Percentiles rank a stretch among this genome's conserved stretches.
Evolutionary conservation across 2,113 vertebrate species (phyloP).

Genomic region (Lophius piscatorius): DNA sequence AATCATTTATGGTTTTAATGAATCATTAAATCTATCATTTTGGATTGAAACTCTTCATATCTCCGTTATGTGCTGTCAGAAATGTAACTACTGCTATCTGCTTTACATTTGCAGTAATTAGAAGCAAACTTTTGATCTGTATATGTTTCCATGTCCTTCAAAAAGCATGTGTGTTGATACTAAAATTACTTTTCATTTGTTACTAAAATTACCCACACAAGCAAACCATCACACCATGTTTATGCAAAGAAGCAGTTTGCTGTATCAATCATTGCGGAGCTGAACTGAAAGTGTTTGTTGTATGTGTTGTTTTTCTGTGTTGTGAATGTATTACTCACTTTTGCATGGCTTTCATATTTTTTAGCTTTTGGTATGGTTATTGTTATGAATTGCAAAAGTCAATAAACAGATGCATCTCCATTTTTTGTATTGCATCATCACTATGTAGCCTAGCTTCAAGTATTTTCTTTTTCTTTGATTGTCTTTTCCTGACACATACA

Average conservation of each 20-base stretch:
- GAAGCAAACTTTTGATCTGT: background rate
- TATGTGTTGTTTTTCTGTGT: slow-evolving; percentile 17
- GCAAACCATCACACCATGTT: slow-evolving; percentile 7
- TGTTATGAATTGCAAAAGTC: slow-evolving; percentile 28
- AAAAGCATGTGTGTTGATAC: background rate
- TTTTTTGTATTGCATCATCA: slow-evolving; percentile 18
- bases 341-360: slow-evolving; percentile 18
- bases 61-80: slow-evolving; percentile 7
- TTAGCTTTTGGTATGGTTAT: slow-evolving; percentile 38
- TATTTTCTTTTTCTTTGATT: slow-evolving; percentile 13
- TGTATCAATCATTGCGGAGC: background rate
- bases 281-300: background rate
- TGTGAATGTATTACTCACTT: slow-evolving; percentile 3
- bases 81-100: slow-evolving; percentile 24
- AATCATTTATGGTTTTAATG: background rate
- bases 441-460: slow-evolving; percentile 21
- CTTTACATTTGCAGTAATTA: background rate
- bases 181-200: background rate
- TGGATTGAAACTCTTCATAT: slow-evolving; percentile 25
- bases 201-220: background rate
- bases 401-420: slow-evolving; percentile 60
- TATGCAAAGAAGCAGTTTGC: slow-evolving; percentile 47
- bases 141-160: slow-evolving; percentile 41
- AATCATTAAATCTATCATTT: slow-evolving; percentile 2
- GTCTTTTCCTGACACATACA: slow-evolving; percentile 1